Conservation (phyloP, 30 jellyfish, hydroid and myxozoan species). For the Euphysa ruthae region DNA sequence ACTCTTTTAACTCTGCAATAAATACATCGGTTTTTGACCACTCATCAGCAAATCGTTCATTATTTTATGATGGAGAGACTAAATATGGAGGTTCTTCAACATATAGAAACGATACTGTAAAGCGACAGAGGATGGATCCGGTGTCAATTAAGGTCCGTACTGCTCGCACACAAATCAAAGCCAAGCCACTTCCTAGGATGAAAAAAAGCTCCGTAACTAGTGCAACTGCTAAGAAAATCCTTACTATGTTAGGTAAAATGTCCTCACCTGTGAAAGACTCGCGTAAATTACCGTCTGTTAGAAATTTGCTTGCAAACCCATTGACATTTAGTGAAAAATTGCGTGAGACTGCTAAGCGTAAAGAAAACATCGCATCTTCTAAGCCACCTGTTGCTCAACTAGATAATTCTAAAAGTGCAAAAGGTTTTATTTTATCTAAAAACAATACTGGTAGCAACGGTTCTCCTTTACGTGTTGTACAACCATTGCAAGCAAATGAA, state of each 20-base stretch:
- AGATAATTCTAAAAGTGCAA: not conserved
- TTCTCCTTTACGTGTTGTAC: no score
- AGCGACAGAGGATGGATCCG: conserved; percentile 75
- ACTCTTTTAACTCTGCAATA: conserved; percentile 35
- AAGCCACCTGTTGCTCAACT: conserved; percentile 4
- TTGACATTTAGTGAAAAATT: conserved; percentile 5
- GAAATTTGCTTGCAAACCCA: not conserved
- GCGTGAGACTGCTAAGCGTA: not conserved
- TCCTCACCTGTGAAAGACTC: conserved; percentile 91
- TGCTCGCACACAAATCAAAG: conserved; percentile 49
- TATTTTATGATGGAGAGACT: conserved; percentile 81
- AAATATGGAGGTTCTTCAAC: conserved; percentile 93
- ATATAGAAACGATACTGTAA: conserved; percentile 28
- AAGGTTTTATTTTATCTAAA: not conserved
- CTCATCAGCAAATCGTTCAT: conserved; percentile 37
- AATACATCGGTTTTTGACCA: conserved; percentile 79
- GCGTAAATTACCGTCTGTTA: conserved; percentile 41
- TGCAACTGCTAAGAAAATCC: conserved; percentile 83
- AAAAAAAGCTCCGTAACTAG: conserved; percentile 73
- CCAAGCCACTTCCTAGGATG: conserved; percentile 41
- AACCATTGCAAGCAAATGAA: conserved; percentile 27
- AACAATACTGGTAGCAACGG: not conserved
- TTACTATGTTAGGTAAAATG: conserved; percentile 65
- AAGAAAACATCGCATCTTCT: not conserved
- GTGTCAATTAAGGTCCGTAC: conserved; percentile 60